phyloP scores from a whole-genome alignment of 2,113 vertebrate genomes.

The Seriola aureovittata region DNA sequence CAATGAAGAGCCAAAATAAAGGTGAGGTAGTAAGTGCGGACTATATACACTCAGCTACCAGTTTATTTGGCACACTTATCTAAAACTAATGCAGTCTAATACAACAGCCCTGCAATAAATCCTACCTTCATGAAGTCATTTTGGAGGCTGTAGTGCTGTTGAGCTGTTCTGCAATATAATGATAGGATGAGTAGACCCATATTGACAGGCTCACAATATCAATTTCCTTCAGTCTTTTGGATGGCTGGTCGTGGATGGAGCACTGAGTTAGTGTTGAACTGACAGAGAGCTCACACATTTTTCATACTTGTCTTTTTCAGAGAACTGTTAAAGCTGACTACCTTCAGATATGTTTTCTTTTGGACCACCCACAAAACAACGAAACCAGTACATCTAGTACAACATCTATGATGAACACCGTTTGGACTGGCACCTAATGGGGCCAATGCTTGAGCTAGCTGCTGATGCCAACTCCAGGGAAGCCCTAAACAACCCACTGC shows the following conservation, averaged over 20 bases:
- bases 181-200: neutral
- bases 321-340: neutral
- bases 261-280: no score
- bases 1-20: slow-evolving; percentile 10
- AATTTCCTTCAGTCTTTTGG: slow-evolving; percentile 8
- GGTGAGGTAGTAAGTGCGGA: neutral
- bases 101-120: slow-evolving; percentile 1
- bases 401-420: accelerated
- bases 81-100: neutral
- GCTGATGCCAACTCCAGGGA: slow-evolving; percentile 2
- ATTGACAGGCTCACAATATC: slow-evolving; percentile 7
- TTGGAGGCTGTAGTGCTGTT: slow-evolving; percentile 1
- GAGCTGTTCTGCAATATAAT: slow-evolving; percentile 6
- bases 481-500: neutral
- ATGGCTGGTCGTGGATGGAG: neutral
- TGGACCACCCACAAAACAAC: neutral
- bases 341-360: neutral
- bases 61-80: neutral
- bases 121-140: neutral
- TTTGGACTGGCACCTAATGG: neutral
- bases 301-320: neutral
- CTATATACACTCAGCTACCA: neutral
- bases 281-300: neutral
- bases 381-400: neutral
- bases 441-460: neutral